Conservation (phyloP, 2,113 vertebrate genomes). For the Physeter macrocephalus region DNA sequence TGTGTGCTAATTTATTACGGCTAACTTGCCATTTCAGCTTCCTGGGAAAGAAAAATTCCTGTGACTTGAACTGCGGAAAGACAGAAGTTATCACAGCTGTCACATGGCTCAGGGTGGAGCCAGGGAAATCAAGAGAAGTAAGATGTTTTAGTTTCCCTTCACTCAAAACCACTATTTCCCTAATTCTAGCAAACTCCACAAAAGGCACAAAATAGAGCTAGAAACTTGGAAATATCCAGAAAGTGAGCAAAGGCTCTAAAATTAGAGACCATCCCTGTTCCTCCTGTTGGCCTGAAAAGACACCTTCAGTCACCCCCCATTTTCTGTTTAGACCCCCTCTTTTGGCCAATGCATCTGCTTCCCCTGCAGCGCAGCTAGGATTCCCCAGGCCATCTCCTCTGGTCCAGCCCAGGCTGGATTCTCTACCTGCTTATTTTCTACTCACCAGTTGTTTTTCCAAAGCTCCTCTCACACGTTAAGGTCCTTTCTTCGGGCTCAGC, state of each 20-base stretch:
- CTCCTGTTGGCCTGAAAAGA: background rate
- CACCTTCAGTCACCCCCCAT: background rate
- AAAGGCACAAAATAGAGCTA: background rate
- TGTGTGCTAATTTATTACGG: background rate
- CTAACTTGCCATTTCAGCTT: background rate
- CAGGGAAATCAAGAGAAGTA: background rate
- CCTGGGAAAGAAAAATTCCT: background rate
- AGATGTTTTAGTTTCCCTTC: background rate
- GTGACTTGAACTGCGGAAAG: background rate
- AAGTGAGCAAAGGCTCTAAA: background rate
- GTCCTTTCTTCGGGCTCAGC: background rate
- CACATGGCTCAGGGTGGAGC: background rate
- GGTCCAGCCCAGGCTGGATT: background rate
- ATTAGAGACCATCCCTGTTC: background rate
- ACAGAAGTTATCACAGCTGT: background rate
- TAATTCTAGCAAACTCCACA: background rate
- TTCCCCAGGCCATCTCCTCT: background rate
- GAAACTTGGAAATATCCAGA: background rate
- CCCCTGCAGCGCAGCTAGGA: fast-evolving
- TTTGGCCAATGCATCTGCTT: fast-evolving
- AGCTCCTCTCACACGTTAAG: too few species aligned
- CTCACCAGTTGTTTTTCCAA: background rate
- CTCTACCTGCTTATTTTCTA: background rate
- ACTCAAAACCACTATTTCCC: background rate
- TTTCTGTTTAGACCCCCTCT: background rate